Conservation (phyloP, 2,113 vertebrate genomes). For the Centropristis striata region DNA sequence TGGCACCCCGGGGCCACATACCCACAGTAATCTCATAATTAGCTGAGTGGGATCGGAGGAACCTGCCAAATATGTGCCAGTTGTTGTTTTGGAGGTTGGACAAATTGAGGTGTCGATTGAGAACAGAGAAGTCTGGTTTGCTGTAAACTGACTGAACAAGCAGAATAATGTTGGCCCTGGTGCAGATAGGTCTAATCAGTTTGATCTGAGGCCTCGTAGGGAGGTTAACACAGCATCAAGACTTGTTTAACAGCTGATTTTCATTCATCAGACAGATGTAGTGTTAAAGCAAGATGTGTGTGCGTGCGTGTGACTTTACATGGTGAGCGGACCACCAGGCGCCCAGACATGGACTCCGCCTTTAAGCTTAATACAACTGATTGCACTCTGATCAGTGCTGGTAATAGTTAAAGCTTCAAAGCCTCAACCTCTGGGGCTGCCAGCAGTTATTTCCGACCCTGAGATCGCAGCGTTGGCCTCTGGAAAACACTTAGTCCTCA, state of each 20-base stretch:
- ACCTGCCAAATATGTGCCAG: slow-evolving; percentile 61
- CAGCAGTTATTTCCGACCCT: slow-evolving; percentile 69
- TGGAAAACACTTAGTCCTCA: slow-evolving; percentile 40
- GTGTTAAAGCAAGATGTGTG: slow-evolving; percentile 17
- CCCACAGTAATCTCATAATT: slow-evolving; percentile 71
- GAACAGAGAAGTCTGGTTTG: slow-evolving; percentile 52
- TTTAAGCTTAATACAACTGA: slow-evolving; percentile 77
- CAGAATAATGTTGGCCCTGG: slow-evolving; percentile 33
- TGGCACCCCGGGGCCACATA: slow-evolving; percentile 51
- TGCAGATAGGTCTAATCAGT: slow-evolving; percentile 42
- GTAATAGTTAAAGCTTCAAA: slow-evolving; percentile 79
- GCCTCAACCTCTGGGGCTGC: slow-evolving; percentile 65
- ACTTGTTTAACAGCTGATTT: slow-evolving; percentile 54
- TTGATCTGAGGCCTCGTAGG: slow-evolving; percentile 35
- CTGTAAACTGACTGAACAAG: slow-evolving; percentile 55
- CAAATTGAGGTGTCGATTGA: slow-evolving; percentile 63
- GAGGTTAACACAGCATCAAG: slow-evolving; percentile 44
- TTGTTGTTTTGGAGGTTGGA: slow-evolving; percentile 60
- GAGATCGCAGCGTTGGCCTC: slow-evolving; percentile 47
- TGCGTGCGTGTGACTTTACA: slow-evolving; percentile 40
- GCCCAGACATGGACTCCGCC: slow-evolving; percentile 65
- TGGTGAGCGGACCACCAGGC: slow-evolving; percentile 69
- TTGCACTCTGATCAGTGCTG: slow-evolving; percentile 78
- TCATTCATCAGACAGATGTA: slow-evolving; percentile 54
- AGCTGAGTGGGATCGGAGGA: slow-evolving; percentile 44